Evolutionary conservation across 2,797 vertebrate genomes (phyloP).

Genomic region (Tadarida brasiliensis): DNA sequence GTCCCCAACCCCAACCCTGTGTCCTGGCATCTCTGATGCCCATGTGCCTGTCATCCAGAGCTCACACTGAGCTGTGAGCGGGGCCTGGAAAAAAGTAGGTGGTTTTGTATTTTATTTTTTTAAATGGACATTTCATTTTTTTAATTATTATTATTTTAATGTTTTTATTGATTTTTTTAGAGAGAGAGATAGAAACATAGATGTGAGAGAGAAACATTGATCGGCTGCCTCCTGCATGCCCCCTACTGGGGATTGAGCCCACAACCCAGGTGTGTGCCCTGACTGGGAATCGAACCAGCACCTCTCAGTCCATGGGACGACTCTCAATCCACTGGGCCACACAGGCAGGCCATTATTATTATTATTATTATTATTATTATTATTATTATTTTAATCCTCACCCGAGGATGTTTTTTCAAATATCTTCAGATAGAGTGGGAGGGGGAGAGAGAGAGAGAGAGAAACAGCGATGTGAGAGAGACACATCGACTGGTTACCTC

Average conservation of each 20-base stretch:
- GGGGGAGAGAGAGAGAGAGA: no score
- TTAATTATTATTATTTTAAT: background rate
- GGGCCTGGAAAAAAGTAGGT: background rate
- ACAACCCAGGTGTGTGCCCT: background rate
- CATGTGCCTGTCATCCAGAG: background rate
- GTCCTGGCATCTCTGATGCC: background rate
- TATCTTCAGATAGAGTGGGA: no score
- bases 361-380: no score
- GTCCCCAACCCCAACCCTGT: fast-evolving
- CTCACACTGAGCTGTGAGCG: background rate
- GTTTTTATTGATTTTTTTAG: background rate
- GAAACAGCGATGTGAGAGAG: no score
- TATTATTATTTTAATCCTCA: no score
- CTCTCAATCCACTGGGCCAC: no score
- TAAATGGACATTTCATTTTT: background rate
- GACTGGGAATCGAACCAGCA: background rate
- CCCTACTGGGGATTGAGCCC: no score
- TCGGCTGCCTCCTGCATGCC: background rate
- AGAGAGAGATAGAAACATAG: background rate
- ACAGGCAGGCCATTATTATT: no score
- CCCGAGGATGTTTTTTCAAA: no score
- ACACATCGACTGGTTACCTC: no score
- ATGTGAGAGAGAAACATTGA: background rate
- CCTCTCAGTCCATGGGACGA: no score
- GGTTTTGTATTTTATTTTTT: background rate